Evolutionary conservation across 1,140 invertebrate genomes (phyloP).

Genomic region (Proctacanthus coquilletti): DNA sequence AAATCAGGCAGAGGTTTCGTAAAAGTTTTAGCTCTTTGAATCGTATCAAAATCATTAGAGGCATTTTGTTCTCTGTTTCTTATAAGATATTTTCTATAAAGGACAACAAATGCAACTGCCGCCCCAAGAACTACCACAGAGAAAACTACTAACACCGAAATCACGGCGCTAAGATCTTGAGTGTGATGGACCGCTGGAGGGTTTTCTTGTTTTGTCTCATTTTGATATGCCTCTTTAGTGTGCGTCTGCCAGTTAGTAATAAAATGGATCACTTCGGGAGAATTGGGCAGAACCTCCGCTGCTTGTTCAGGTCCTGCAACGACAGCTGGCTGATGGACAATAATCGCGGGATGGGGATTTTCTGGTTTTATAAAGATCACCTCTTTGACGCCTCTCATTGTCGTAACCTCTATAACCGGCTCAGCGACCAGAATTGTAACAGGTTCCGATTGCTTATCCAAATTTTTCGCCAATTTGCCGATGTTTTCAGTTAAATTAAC

Average conservation of each 20-base stretch:
- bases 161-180: neutral
- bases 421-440: slow-evolving; percentile 3
- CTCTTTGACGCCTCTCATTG: slow-evolving; percentile 15
- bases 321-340: slow-evolving; percentile 19
- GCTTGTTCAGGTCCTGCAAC: slow-evolving; percentile 8
- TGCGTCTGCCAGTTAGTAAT: slow-evolving; percentile 16
- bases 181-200: too few species aligned
- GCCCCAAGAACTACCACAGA: neutral
- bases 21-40: slow-evolving; percentile 11
- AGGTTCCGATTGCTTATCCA: slow-evolving; percentile 16
- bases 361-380: slow-evolving; percentile 24
- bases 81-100: neutral
- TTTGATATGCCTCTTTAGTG: neutral
- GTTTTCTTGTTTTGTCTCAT: too few species aligned
- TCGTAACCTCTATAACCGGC: slow-evolving; percentile 2
- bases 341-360: slow-evolving; percentile 22
- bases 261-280: slow-evolving; percentile 24
- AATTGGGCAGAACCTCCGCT: slow-evolving; percentile 18
- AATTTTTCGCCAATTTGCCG: slow-evolving; percentile 31
- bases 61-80: too few species aligned
- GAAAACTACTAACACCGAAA: neutral
- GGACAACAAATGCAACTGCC: neutral
- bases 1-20: slow-evolving; percentile 19
- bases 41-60: too few species aligned
- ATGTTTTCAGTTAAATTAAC: slow-evolving; percentile 31